These are phyloP conservation scores for Sturmia bella DNA, from an alignment of 2,888 invertebrate genomes.

Conservation along the genomic window DNA sequence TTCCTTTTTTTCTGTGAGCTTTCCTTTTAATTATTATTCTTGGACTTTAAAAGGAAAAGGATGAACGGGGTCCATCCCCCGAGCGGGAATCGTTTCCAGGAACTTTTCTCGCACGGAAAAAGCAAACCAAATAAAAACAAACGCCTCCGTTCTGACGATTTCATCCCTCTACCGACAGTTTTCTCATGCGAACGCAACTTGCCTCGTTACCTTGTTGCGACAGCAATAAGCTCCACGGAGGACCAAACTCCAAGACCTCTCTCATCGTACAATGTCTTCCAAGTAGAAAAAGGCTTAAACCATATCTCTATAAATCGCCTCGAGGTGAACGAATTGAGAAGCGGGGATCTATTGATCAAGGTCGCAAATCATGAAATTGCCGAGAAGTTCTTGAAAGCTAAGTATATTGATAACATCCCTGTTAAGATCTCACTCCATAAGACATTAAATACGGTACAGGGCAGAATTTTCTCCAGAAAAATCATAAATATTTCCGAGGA, in stretches of 20 bases:
- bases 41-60: no score
- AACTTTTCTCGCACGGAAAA: not conserved
- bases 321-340: no score
- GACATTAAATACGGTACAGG: slow-evolving; percentile 23
- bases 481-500: slow-evolving; percentile 34
- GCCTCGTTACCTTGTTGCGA: not conserved
- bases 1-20: not conserved
- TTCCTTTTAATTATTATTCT: no score
- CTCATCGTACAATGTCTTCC: no score
- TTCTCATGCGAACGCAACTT: not conserved
- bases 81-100: not conserved
- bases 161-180: not conserved
- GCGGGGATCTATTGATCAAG: not conserved
- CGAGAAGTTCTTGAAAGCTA: not conserved
- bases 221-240: no score
- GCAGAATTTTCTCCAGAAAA: slow-evolving; percentile 37
- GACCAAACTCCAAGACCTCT: no score
- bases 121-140: slow-evolving; percentile 2
- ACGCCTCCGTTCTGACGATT: not conserved
- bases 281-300: no score
- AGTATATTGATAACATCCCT: not conserved
- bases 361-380: not conserved
- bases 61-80: slow-evolving; percentile 7
- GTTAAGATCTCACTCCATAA: no score
- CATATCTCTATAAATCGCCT: no score